Evolutionary conservation across 2,113 vertebrate genomes (phyloP), one percentile per base, ranked within the genome.

Genomic region (Mugil cephalus): DNA sequence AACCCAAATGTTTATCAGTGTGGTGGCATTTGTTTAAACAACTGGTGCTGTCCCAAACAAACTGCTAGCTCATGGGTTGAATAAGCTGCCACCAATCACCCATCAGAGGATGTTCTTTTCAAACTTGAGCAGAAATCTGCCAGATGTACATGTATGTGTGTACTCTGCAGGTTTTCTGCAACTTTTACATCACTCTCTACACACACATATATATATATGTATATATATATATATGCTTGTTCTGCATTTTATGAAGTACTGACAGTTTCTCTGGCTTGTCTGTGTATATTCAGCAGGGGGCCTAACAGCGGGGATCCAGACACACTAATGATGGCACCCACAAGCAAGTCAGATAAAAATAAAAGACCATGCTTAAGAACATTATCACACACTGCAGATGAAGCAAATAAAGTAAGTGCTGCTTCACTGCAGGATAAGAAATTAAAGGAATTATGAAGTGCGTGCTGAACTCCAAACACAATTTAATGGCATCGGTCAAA

Each of bases 401-500:
- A 63, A 63, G 34, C 5, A 64, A 24, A 51, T 21, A 24, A 50
- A 24, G 12, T 30, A 30, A 30, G 24, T 5, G 24, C 24, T 13
- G 45, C 58, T 72, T 64, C 11, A 19, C 15, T 30, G 64, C 50
- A 53, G 59, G 46, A 61, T 69, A 18, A 42, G 19, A 52, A 17
- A 4, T 48, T n/a, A n/a, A n/a, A n/a, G 53, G n/a, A n/a, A n/a
- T 30, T 30, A 46, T 46, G 24, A 30, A 63, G 30, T 15, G 36
- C 6, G 40, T 36, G 54, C 56, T 55, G 56, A 10, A 2, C n/a
- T 19, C 54, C 43, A 67, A 55, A 76, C 43, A 34, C 15, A 38
- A 40, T 34, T 5, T 3, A 52, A 53, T 36, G 43, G 36, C 48
- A 67, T 56, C 17, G 55, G 68, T 76, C 55, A 84, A 63, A 83